A percentile compares a stretch with the other conserved stretches of the same genome.
Conservation (phyloP, 2,888 invertebrate genomes). For the Colletes collaris region DNA sequence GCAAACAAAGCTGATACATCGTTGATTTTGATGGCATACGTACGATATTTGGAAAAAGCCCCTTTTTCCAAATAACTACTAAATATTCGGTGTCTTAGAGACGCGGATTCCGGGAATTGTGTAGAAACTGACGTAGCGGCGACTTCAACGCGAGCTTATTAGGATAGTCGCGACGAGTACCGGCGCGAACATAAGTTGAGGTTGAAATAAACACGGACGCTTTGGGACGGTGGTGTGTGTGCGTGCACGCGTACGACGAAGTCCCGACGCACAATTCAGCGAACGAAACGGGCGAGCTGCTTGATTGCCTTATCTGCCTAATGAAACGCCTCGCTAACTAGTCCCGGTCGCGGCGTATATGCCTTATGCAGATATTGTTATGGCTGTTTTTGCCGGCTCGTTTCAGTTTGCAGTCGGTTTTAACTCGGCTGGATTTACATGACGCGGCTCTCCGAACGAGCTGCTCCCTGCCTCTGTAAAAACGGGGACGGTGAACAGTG, state of each 20-base stretch:
- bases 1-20: too few relatives aligned
- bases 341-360: slow-evolving; percentile 62
- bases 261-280: slow-evolving; percentile 52
- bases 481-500: slow-evolving; percentile 27
- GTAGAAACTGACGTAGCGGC: slow-evolving; percentile 44
- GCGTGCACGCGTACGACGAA: not conserved
- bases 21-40: too few relatives aligned
- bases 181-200: slow-evolving; percentile 37
- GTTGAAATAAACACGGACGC: slow-evolving; percentile 43
- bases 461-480: slow-evolving; percentile 45
- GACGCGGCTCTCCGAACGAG: slow-evolving; percentile 61
- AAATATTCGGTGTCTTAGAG: not conserved
- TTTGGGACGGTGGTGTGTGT: not conserved
- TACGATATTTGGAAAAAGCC: too few relatives aligned
- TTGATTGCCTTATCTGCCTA: slow-evolving; percentile 82
- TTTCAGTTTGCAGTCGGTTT: slow-evolving; percentile 69
- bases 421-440: slow-evolving; percentile 72
- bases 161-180: slow-evolving; percentile 42
- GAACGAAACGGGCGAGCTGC: slow-evolving; percentile 66
- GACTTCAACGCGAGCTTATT: slow-evolving; percentile 57
- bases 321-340: slow-evolving; percentile 81
- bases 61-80: too few relatives aligned
- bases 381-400: slow-evolving; percentile 76
- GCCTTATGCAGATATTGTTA: slow-evolving; percentile 78
- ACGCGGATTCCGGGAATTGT: slow-evolving; percentile 50